phyloP scores from a whole-genome alignment of 2,113 vertebrate species.

The Mirounga angustirostris region DNA sequence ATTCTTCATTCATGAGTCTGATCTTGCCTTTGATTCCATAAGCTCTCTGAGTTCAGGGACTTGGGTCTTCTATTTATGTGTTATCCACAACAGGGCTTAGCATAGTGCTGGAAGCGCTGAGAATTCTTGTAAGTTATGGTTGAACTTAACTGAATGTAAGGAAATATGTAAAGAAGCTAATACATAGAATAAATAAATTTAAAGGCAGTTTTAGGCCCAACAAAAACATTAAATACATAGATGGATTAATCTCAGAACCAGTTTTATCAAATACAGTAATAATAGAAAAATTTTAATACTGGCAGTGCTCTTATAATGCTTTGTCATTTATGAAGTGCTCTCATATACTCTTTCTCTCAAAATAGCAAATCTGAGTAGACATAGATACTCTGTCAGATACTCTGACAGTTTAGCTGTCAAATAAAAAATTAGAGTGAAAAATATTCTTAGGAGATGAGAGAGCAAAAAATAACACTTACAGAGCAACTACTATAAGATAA shows the following conservation, averaged over 20 bases:
- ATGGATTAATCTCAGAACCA: background rate
- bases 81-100: no score
- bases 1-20: background rate
- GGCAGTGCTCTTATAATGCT: background rate
- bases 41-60: no score
- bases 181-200: constrained; percentile 1
- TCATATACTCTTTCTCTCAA: background rate
- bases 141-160: background rate
- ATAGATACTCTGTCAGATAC: background rate
- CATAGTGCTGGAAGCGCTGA: background rate
- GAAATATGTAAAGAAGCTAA: background rate
- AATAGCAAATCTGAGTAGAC: constrained; percentile 12
- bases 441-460: background rate
- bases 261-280: background rate
- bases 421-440: constrained; percentile 36
- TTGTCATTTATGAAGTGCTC: background rate
- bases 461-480: background rate
- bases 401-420: background rate
- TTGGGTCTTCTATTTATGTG: no score
- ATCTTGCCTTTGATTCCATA: no score
- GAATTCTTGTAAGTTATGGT: background rate
- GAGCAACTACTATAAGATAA: background rate
- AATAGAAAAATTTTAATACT: background rate
- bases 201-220: background rate
- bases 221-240: background rate